Evolutionary conservation across 2,113 vertebrate species (phyloP).

Genomic region (Saccopteryx bilineata): DNA sequence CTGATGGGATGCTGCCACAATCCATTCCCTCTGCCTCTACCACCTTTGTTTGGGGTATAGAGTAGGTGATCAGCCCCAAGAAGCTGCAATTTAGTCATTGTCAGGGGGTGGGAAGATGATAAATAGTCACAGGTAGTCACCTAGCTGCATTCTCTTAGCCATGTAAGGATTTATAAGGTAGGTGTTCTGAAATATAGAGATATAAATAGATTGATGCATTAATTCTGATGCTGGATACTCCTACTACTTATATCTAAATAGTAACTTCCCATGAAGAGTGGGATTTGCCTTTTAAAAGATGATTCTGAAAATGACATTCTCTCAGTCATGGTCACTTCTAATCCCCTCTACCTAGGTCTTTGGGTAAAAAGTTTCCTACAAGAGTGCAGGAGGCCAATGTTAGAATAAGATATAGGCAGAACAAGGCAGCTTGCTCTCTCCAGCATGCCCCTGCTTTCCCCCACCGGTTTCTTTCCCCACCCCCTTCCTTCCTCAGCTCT

Average conservation of each 20-base stretch:
- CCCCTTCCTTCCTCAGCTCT: not conserved
- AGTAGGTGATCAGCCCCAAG: not conserved
- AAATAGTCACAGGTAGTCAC: conserved; percentile 33
- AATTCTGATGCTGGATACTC: not conserved
- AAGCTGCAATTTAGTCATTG: conserved; percentile 60
- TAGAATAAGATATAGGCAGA: not conserved
- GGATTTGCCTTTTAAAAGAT: conserved; percentile 42
- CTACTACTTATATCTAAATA: conserved; percentile 27
- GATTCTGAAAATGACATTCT: not conserved
- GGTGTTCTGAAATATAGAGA: not conserved
- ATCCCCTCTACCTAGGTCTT: not conserved
- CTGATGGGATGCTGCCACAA: accelerated
- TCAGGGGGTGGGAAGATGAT: not conserved
- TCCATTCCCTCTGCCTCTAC: not conserved
- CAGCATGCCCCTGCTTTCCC: not conserved
- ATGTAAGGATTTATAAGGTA: conserved; percentile 23
- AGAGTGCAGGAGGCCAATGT: not conserved
- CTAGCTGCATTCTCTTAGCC: conserved; percentile 18
- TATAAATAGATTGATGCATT: conserved; percentile 15
- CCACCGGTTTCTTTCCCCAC: not conserved
- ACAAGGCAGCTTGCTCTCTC: not conserved
- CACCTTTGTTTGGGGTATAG: not conserved
- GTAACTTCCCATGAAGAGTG: not conserved
- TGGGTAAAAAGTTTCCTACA: conserved; percentile 16
- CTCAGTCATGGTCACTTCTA: conserved; percentile 11